A percentile compares a stretch with the other conserved stretches of the same genome.
These are phyloP conservation scores for Pyxicephalus adspersus DNA, from an alignment of 2,113 vertebrate species.

Conservation along the genomic window DNA sequence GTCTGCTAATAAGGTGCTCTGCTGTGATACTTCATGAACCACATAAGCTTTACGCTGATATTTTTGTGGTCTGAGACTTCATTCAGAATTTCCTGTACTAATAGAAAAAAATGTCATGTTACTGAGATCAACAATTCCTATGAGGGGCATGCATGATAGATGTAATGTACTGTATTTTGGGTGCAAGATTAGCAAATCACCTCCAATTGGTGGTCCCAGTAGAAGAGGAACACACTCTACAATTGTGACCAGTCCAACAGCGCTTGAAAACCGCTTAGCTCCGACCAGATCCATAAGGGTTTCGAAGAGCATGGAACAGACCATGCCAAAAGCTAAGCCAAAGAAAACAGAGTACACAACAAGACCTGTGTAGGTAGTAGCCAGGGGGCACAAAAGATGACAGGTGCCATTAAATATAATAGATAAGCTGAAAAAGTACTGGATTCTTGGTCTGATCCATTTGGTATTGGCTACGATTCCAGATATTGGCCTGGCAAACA, in stretches of 20 bases:
- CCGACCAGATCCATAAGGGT: slow-evolving; percentile 83
- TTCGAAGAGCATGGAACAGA: slow-evolving; percentile 81
- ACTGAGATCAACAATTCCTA: too few relatives aligned
- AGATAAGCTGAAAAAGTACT: slow-evolving; percentile 79
- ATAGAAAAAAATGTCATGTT: too few relatives aligned
- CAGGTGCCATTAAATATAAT: slow-evolving; percentile 76
- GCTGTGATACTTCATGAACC: too few relatives aligned
- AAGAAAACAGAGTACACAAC: slow-evolving; percentile 71
- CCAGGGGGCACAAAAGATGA: slow-evolving; percentile 80
- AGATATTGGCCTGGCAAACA: slow-evolving; percentile 74
- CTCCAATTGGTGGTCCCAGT: slow-evolving; percentile 81
- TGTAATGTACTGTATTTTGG: too few relatives aligned
- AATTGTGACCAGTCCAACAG: slow-evolving; percentile 80
- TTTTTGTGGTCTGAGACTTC: too few relatives aligned
- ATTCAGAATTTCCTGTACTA: too few relatives aligned
- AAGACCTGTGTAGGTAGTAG: slow-evolving; percentile 67
- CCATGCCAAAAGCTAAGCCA: slow-evolving; percentile 77
- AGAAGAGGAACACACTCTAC: slow-evolving; percentile 78
- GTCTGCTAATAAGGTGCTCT: too few relatives aligned
- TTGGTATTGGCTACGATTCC: slow-evolving; percentile 77
- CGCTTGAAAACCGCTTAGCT: slow-evolving; percentile 72
- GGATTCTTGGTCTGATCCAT: slow-evolving; percentile 75
- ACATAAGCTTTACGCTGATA: too few relatives aligned
- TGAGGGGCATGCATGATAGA: too few relatives aligned
- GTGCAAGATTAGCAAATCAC: slow-evolving; percentile 64